Percentiles rank a stretch among this genome's conserved stretches.
phyloP scores from a whole-genome alignment of 2,797 vertebrate species.

The Naso thynnoides region DNA sequence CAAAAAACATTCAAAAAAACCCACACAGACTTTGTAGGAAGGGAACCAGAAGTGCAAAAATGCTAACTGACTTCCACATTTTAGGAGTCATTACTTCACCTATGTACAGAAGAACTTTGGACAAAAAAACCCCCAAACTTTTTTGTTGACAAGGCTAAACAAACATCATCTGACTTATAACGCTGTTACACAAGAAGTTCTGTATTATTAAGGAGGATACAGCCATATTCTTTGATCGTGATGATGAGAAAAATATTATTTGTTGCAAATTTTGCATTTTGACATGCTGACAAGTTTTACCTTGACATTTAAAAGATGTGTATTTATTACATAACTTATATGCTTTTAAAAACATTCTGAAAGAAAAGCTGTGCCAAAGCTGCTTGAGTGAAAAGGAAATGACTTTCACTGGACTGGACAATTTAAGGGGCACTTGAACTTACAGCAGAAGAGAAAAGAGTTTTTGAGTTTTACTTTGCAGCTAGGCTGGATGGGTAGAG shows the following conservation, averaged over 20 bases:
- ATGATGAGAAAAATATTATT: background rate
- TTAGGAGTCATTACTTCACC: too few relatives aligned
- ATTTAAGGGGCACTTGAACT: slow-evolving; percentile 40
- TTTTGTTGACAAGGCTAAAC: too few relatives aligned
- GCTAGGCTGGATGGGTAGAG: slow-evolving; percentile 29
- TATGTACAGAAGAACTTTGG: too few relatives aligned
- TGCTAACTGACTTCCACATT: too few relatives aligned
- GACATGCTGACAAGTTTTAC: background rate
- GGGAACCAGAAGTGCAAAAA: too few relatives aligned
- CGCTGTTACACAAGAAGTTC: too few relatives aligned
- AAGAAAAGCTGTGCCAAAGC: background rate
- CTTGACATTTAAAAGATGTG: background rate
- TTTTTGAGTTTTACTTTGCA: slow-evolving; percentile 41
- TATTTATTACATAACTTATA: background rate
- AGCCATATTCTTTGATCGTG: too few relatives aligned
- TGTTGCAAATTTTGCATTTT: background rate
- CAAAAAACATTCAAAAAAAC: too few relatives aligned
- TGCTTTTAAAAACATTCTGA: background rate
- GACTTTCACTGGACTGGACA: background rate
- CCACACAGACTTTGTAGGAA: too few relatives aligned
- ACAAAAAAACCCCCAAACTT: too few relatives aligned
- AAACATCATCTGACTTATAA: too few relatives aligned
- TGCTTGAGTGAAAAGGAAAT: background rate
- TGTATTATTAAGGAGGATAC: background rate
- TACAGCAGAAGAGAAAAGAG: slow-evolving; percentile 25